Percentiles rank a stretch among this genome's conserved stretches.
Conservation (phyloP, 2,888 invertebrate genomes). For the Alloplasta piceator region DNA sequence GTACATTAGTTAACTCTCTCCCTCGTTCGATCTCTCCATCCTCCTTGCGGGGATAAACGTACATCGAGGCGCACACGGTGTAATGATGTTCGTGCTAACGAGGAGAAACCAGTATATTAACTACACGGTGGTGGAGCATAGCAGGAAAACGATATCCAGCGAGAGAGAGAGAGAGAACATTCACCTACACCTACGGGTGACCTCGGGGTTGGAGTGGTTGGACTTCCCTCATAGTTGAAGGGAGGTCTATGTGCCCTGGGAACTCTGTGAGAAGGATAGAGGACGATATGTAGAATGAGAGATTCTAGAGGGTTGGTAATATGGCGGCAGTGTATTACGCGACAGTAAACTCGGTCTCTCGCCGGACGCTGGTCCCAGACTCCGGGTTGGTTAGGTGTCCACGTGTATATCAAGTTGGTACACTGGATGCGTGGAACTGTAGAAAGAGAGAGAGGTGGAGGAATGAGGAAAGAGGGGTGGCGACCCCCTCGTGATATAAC, state of each 20-base stretch:
- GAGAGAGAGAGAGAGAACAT: conserved; percentile 40
- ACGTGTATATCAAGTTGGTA: conserved; percentile 70
- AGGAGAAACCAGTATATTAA: conserved; percentile 80
- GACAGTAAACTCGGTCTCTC: conserved; percentile 72
- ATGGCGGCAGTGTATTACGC: conserved; percentile 77
- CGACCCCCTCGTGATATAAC: conserved; percentile 50
- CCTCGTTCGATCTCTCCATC: conserved; percentile 27
- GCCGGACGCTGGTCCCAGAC: conserved; percentile 69
- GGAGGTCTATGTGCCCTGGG: conserved; percentile 11
- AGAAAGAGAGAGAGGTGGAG: conserved; percentile 39
- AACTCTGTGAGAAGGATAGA: conserved; percentile 32
- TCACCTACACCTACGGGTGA: conserved; percentile 43
- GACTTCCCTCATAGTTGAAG: conserved; percentile 62
- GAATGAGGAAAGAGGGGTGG: conserved; percentile 57
- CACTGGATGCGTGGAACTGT: conserved; percentile 41
- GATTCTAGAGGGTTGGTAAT: conserved; percentile 69
- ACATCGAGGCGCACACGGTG: conserved; percentile 60
- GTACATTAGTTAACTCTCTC: conserved; percentile 37
- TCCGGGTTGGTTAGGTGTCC: conserved; percentile 68
- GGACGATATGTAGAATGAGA: conserved; percentile 28
- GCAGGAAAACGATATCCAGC: conserved; percentile 58
- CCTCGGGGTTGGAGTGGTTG: conserved; percentile 41
- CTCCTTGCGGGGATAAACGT: conserved; percentile 26
- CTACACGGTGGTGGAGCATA: conserved; percentile 55
- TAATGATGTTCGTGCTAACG: conserved; percentile 77